These are phyloP conservation scores for Mirounga angustirostris DNA, from an alignment of 2,113 vertebrate species.

Conservation along the genomic window DNA sequence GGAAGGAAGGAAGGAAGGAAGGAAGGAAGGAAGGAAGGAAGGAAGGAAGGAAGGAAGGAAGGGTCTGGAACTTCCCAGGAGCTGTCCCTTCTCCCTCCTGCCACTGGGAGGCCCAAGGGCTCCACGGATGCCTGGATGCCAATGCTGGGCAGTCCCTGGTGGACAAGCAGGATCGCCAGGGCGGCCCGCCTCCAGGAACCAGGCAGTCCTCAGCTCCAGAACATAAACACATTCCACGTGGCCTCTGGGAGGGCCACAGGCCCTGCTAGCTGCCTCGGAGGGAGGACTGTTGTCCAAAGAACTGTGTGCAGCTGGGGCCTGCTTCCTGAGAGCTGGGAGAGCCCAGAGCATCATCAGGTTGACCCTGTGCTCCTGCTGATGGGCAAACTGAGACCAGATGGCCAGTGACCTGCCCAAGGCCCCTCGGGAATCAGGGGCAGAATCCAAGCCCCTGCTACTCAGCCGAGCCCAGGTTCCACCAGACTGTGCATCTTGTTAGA, in stretches of 20 bases:
- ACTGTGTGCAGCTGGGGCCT: rapidly evolving
- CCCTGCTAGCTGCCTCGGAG: rapidly evolving
- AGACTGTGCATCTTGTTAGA: not conserved
- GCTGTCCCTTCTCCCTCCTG: not conserved
- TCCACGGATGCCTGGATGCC: not conserved
- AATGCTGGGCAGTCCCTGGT: rapidly evolving
- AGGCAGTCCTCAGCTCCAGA: not conserved
- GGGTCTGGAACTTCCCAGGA: not conserved
- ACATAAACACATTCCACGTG: not conserved
- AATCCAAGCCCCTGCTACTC: not conserved
- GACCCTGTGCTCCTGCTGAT: rapidly evolving
- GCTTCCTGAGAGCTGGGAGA: not conserved
- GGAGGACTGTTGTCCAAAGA: not conserved
- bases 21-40: no score
- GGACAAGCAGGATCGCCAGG: not conserved
- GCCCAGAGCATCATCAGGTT: rapidly evolving
- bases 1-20: not conserved
- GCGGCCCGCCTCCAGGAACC: not conserved
- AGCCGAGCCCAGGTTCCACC: not conserved
- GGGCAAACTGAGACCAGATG: not conserved
- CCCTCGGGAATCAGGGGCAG: not conserved
- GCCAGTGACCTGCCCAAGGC: not conserved
- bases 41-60: no score
- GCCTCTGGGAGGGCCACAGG: not conserved
- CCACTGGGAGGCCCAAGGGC: not conserved